Conservation (phyloP, 2,888 invertebrate species). For the Sphinx pinastri region DNA sequence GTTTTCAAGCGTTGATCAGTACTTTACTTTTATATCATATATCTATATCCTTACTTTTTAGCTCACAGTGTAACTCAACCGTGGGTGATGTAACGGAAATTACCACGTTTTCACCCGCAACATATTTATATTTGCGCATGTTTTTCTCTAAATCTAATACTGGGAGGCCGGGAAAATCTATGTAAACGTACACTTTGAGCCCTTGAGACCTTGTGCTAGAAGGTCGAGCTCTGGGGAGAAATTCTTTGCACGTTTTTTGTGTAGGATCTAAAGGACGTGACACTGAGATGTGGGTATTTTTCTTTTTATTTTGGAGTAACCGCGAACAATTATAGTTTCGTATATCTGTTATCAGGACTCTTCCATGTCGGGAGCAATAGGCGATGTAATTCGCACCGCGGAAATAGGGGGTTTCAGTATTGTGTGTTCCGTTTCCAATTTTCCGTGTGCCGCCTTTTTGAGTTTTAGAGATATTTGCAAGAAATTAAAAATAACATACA, state of each 20-base stretch:
- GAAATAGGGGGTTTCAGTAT: background rate
- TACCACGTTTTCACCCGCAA: conserved; percentile 1
- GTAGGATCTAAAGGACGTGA: conserved; percentile 25
- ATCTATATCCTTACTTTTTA: background rate
- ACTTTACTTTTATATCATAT: background rate
- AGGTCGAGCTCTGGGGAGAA: conserved; percentile 27
- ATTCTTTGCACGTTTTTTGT: conserved; percentile 28
- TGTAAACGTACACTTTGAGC: conserved; percentile 15
- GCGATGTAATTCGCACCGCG: background rate
- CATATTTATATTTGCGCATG: conserved; percentile 16
- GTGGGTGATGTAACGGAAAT: conserved; percentile 28
- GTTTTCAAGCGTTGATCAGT: no score
- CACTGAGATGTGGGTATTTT: conserved; percentile 26
- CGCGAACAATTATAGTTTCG: conserved; percentile 10
- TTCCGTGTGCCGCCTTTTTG: background rate
- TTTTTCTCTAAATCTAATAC: conserved; percentile 22
- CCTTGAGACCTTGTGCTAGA: background rate
- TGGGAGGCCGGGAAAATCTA: conserved; percentile 17
- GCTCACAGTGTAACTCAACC: background rate
- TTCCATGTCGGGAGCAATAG: background rate
- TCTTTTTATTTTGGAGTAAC: conserved; percentile 16
- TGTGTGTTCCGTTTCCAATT: background rate
- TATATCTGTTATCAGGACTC: conserved; percentile 8
- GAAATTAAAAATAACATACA: no score
- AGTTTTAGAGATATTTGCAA: background rate